Base-by-base conservation (phyloP, 1,140 invertebrate genomes). In the Meloidogyne chitwoodi region DNA sequence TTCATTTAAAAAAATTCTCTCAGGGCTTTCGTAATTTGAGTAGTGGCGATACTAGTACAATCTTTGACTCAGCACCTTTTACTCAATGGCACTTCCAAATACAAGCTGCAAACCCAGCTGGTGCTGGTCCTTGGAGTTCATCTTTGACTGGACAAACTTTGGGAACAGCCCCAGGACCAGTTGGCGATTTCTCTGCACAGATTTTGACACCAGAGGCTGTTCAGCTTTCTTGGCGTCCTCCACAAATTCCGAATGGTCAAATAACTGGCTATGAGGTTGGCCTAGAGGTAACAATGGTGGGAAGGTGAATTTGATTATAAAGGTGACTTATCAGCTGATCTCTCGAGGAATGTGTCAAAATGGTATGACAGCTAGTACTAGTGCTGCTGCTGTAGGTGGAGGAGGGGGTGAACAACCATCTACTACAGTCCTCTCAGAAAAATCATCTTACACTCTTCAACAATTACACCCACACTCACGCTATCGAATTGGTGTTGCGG, bases 321-420 rank as follows among this genome's bases (percentile, higher is more conserved):
- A 73, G 70, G 81, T 86, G 72, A 85, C 85, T 24, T 86, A 86
- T 66, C 86, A 86, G 74, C 79, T 86, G 11, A 78, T 87, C 48
- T 85, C 84, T 22, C 73, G 80, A 68, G 85, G 85, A 72, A 87
- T 87, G 83, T 86, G 85, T 64, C 80, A 87, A 10, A 83, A 87
- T 48, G 75, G 31, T 6, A 11, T n/a, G 48, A 6, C 16, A n/a
- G 19, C 19, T 56, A 12, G 10, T 2, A 12, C 10, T 11, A n/a
- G 3, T 56, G 12, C 16, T n/a, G 4, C 19, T n/a, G 19, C 44
- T 72, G 77, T 5, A 83, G 41, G 31, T 16, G 77, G 10, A 80
- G 38, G 31, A 48, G 16, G 44, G 26, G 29, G 80, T 44, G 73
- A 76, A 65, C 26, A 84, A 77, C 38, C 77, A 72, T 24, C 69